These are phyloP conservation scores for Tachypleus tridentatus DNA, from an alignment of 1,140 invertebrate species.

Conservation along the genomic window DNA sequence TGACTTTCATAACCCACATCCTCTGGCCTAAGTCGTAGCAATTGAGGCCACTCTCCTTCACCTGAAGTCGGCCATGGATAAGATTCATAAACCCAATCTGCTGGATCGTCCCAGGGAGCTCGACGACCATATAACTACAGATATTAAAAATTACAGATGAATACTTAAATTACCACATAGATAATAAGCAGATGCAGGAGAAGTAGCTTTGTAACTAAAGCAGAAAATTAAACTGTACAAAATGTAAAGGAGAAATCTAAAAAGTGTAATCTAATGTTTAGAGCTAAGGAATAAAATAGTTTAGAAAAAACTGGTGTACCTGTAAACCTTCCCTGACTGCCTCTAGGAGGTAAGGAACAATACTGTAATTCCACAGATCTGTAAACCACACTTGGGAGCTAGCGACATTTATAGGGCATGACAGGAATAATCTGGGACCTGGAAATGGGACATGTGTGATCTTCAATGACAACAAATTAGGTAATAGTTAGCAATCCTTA, in stretches of 20 bases:
- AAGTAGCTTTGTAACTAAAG: no score
- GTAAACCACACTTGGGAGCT: constrained; percentile 90
- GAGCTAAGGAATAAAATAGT: no score
- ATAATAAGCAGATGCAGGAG: no score
- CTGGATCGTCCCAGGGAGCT: constrained; percentile 57
- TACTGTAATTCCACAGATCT: constrained; percentile 94
- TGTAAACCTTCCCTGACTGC: constrained; percentile 80
- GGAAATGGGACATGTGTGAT: no score
- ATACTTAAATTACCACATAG: no score
- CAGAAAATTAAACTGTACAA: no score
- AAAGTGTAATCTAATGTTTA: no score
- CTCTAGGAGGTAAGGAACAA: constrained; percentile 86
- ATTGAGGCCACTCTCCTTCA: constrained; percentile 13
- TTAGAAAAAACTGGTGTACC: no score
- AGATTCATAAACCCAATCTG: constrained; percentile 71
- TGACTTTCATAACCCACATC: constrained; percentile 54
- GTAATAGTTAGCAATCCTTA: no score
- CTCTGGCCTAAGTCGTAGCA: constrained; percentile 48
- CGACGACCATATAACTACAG: constrained; percentile 43
- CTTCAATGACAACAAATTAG: no score
- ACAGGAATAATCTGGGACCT: constrained; percentile 54
- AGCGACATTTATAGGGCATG: constrained; percentile 55
- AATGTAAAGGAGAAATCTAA: no score
- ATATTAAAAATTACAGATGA: no score
- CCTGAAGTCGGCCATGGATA: constrained; percentile 62